phyloP scores from a whole-genome alignment of 2,888 invertebrate genomes.

The Noctua comes region DNA sequence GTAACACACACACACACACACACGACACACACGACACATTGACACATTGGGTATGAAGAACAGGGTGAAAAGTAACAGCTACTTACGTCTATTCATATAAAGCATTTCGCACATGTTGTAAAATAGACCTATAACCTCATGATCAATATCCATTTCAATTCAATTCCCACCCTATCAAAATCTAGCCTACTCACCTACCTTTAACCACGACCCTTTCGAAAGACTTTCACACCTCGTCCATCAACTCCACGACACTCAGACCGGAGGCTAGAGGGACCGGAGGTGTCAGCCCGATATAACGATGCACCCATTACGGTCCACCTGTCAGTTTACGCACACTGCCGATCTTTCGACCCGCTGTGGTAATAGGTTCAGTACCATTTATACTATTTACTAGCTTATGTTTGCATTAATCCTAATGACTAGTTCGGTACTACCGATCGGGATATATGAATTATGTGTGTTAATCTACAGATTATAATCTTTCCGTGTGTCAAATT shows the following conservation, averaged over 20 bases:
- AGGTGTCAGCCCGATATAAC: conserved; percentile 34
- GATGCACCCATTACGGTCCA: conserved; percentile 43
- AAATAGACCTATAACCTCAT: no score
- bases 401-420: background rate
- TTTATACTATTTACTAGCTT: conserved; percentile 30
- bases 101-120: no score
- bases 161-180: conserved; percentile 13
- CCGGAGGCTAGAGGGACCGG: no score
- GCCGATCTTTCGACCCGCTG: conserved; percentile 44
- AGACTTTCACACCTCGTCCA: conserved; percentile 35
- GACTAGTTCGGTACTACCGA: background rate
- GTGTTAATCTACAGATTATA: no score
- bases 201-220: conserved; percentile 8
- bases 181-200: background rate
- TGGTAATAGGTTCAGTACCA: conserved; percentile 16
- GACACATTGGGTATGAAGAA: no score
- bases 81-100: background rate
- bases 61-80: no score
- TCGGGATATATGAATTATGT: background rate
- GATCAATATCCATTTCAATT: conserved; percentile 2
- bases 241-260: conserved; percentile 32
- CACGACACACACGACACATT: no score
- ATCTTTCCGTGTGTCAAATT: background rate
- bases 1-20: no score
- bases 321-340: conserved; percentile 35